A percentile compares a stretch with the other conserved stretches of the same genome.
These are phyloP conservation scores for Orchestia grillus DNA, from an alignment of 1,140 invertebrate species.

Conservation along the genomic window DNA sequence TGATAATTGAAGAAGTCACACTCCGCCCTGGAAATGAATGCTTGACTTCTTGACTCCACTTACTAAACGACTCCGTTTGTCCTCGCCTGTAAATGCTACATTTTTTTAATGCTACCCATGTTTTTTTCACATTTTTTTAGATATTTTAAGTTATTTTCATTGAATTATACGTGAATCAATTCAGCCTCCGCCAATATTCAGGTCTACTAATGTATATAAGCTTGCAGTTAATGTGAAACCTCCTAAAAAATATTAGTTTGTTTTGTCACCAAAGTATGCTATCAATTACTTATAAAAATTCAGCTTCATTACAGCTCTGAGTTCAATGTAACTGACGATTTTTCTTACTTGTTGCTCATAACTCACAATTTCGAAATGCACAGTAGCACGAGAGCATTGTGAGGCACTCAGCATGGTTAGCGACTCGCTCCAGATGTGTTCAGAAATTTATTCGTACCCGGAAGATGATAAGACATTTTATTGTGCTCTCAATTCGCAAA, in stretches of 20 bases:
- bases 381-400: not conserved
- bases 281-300: not conserved
- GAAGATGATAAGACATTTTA: too few species aligned
- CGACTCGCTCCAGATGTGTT: not conserved
- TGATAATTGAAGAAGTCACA: not conserved
- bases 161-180: not conserved
- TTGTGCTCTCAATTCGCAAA: not conserved
- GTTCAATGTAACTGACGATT: not conserved
- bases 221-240: not conserved
- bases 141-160: not conserved
- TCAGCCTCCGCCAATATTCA: not conserved
- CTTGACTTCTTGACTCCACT: not conserved
- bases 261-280: not conserved
- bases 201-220: not conserved
- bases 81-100: not conserved
- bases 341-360: not conserved
- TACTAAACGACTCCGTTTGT: not conserved
- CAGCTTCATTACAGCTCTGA: not conserved
- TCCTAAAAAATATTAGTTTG: not conserved
- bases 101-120: not conserved
- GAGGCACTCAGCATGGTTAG: not conserved
- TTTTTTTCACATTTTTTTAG: not conserved
- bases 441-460: not conserved
- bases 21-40: not conserved
- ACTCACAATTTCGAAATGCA: too few species aligned